These are phyloP conservation scores for Pristis pectinata DNA, from an alignment of 2,797 vertebrate genomes.

Conservation along the genomic window DNA sequence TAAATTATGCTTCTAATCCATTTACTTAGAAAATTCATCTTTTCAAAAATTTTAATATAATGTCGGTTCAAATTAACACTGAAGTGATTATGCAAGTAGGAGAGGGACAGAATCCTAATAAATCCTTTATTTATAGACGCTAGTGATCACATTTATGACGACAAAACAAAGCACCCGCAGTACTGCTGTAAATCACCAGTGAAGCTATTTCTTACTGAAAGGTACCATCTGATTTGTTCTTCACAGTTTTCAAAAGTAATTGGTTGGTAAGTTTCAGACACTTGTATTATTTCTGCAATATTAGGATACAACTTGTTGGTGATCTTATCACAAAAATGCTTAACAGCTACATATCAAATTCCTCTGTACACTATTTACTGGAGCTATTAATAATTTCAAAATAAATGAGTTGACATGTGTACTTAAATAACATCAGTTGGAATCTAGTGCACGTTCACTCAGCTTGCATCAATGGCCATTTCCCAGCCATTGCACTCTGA, in stretches of 20 bases:
- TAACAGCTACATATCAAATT: not conserved
- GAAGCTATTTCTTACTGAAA: not conserved
- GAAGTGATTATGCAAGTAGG: not conserved
- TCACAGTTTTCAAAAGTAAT: not conserved
- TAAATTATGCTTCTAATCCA: not conserved
- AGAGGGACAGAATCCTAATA: not conserved
- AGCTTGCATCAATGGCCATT: not conserved
- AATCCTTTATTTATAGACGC: not conserved
- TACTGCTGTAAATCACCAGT: not conserved
- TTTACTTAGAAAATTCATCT: not conserved
- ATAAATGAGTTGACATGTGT: not conserved
- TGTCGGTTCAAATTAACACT: not conserved
- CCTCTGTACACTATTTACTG: not conserved
- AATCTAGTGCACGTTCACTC: not conserved
- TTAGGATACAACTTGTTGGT: not conserved
- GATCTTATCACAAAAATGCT: not conserved
- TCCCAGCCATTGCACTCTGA: not conserved
- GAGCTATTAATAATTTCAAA: not conserved
- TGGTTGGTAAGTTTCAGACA: not conserved
- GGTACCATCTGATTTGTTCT: not conserved
- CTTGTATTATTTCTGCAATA: not conserved
- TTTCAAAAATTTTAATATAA: not conserved
- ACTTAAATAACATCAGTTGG: not conserved
- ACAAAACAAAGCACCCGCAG: not conserved
- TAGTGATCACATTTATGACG: not conserved